A percentile compares a stretch with the other conserved stretches of the same genome.
These are phyloP conservation scores for Falco peregrinus DNA, from an alignment of 2,797 vertebrate species.

Conservation along the genomic window DNA sequence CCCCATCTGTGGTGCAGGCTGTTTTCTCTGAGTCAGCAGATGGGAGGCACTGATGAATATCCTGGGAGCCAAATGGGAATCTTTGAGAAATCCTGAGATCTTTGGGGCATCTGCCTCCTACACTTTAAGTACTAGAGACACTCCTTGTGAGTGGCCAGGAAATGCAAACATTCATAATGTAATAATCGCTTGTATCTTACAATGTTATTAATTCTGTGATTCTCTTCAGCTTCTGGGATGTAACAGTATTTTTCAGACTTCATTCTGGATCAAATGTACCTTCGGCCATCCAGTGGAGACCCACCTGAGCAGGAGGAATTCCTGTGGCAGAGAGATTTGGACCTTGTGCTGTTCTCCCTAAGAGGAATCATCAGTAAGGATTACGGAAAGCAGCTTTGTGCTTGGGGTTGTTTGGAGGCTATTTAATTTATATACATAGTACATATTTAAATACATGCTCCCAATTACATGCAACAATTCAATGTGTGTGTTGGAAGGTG, in stretches of 20 bases:
- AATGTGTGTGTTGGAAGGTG: background rate
- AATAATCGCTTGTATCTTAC: background rate
- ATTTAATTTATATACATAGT: background rate
- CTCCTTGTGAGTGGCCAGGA: background rate
- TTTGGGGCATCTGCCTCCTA: background rate
- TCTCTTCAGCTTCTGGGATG: background rate
- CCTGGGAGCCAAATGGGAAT: background rate
- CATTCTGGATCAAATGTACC: background rate
- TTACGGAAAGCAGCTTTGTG: background rate
- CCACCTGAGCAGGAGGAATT: background rate
- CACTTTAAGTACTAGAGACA: background rate
- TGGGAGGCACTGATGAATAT: background rate
- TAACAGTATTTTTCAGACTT: background rate
- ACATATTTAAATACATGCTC: background rate
- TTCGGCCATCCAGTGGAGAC: background rate
- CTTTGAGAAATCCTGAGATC: background rate
- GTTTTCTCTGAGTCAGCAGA: background rate
- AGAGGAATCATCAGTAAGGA: background rate
- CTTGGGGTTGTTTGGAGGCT: background rate
- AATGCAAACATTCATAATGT: background rate
- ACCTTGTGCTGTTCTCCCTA: background rate
- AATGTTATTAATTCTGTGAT: background rate
- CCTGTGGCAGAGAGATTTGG: background rate
- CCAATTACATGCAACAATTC: background rate
- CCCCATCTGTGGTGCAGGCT: background rate